Evolutionary conservation across 2,888 invertebrate species (phyloP).

Genomic region (Loripinus fragilis): DNA sequence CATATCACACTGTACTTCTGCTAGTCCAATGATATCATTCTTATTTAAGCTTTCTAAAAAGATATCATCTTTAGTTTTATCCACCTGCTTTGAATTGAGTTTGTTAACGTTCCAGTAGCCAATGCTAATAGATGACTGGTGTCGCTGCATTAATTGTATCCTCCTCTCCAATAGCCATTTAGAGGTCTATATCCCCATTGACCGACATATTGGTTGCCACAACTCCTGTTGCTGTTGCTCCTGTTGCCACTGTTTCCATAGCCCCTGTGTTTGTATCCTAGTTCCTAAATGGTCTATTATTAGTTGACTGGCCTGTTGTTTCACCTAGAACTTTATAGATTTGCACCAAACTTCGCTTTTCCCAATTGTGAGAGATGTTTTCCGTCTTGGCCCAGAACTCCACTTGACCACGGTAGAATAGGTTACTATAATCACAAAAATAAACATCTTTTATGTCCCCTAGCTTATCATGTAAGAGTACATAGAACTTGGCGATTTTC

Average conservation of each 20-base stretch:
- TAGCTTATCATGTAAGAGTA: neutral
- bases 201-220: too few relatives aligned
- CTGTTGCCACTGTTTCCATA: neutral
- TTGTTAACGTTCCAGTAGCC: slow-evolving; percentile 22
- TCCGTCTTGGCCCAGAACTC: neutral
- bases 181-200: too few relatives aligned
- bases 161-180: too few relatives aligned
- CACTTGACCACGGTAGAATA: slow-evolving; percentile 19
- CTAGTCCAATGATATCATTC: slow-evolving; percentile 17
- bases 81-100: slow-evolving; percentile 3
- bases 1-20: slow-evolving; percentile 7
- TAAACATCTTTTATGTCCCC: neutral
- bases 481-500: neutral
- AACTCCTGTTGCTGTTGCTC: neutral
- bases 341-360: slow-evolving; percentile 1
- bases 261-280: neutral
- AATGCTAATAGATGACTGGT: slow-evolving; percentile 11
- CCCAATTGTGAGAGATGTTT: slow-evolving; percentile 11
- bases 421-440: slow-evolving; percentile 10
- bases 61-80: neutral
- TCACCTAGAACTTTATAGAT: neutral
- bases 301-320: neutral
- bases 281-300: neutral
- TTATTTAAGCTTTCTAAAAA: slow-evolving; percentile 2
- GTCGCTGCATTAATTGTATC: too few relatives aligned